phyloP scores from a whole-genome alignment of 2,797 vertebrate genomes.

The Peromyscus attwateri region DNA sequence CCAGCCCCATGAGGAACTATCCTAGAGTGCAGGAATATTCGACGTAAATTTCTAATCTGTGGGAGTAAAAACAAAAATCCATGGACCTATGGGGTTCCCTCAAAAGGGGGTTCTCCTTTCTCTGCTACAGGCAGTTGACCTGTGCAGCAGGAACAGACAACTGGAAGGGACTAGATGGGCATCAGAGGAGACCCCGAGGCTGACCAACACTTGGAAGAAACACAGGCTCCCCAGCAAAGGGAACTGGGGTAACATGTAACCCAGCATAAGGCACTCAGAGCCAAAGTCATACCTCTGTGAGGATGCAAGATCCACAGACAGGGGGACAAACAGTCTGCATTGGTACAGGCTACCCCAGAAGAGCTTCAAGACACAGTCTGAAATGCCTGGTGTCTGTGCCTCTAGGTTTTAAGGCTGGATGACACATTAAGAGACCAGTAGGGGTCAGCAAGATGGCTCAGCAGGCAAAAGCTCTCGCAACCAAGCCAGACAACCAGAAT shows the following conservation, averaged over 20 bases:
- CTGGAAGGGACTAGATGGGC: background rate
- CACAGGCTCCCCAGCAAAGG: background rate
- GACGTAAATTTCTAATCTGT: background rate
- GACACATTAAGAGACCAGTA: background rate
- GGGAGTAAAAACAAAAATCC: background rate
- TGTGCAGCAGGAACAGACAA: too few species aligned
- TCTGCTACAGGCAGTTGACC: background rate
- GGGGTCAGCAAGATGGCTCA: background rate
- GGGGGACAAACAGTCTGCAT: too few species aligned
- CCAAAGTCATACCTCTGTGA: background rate
- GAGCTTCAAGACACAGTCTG: too few species aligned
- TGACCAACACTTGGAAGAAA: background rate
- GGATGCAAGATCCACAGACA: background rate
- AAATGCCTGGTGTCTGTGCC: background rate
- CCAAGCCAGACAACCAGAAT: background rate
- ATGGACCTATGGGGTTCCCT: background rate
- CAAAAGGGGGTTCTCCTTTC: background rate
- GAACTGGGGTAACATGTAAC: background rate
- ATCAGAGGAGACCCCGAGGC: background rate
- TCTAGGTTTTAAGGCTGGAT: background rate
- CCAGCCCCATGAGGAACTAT: background rate
- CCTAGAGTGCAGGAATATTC: background rate
- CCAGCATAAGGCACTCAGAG: background rate
- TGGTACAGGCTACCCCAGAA: background rate
- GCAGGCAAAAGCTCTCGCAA: background rate